These are phyloP conservation scores for Lepidonotus clava DNA, from an alignment of 2,888 invertebrate genomes.

Conservation along the genomic window DNA sequence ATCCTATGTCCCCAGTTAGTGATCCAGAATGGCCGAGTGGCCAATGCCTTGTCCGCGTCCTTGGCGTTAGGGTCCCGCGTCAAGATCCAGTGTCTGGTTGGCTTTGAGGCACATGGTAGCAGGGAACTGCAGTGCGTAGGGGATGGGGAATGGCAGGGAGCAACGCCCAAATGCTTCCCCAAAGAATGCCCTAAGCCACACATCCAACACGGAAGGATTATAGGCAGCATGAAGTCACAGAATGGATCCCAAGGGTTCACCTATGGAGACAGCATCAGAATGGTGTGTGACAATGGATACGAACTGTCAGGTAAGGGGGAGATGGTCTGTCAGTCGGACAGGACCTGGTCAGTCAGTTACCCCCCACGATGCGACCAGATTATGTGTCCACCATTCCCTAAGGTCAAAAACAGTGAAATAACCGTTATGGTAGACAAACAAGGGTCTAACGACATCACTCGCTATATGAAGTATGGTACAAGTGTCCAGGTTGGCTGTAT, in stretches of 20 bases:
- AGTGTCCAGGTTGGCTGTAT: constrained; percentile 26
- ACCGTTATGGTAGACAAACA: constrained; percentile 13
- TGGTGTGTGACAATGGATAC: constrained; percentile 62
- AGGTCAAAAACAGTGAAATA: neutral
- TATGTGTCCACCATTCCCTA: constrained; percentile 46
- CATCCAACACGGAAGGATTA: constrained; percentile 58
- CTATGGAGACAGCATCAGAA: constrained; percentile 60
- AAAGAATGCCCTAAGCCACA: constrained; percentile 58
- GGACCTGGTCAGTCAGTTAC: constrained; percentile 59
- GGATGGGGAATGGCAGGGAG: constrained; percentile 73
- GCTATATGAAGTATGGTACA: constrained; percentile 39
- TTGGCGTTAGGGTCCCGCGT: constrained; percentile 54
- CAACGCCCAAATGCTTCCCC: constrained; percentile 71
- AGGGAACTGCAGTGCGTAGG: constrained; percentile 69
- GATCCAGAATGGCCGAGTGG: constrained; percentile 47
- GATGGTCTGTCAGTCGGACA: constrained; percentile 61
- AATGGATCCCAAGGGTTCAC: constrained; percentile 30
- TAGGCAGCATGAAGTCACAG: neutral
- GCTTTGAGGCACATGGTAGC: constrained; percentile 73
- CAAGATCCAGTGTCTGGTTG: constrained; percentile 62
- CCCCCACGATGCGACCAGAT: constrained; percentile 28
- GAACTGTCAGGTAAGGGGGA: constrained; percentile 58
- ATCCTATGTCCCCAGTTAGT: constrained; percentile 42
- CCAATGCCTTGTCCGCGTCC: constrained; percentile 44
- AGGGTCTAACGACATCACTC: neutral